These are phyloP conservation scores for Tanytarsus gracilentus DNA, from an alignment of 2,888 invertebrate species.

Conservation along the genomic window DNA sequence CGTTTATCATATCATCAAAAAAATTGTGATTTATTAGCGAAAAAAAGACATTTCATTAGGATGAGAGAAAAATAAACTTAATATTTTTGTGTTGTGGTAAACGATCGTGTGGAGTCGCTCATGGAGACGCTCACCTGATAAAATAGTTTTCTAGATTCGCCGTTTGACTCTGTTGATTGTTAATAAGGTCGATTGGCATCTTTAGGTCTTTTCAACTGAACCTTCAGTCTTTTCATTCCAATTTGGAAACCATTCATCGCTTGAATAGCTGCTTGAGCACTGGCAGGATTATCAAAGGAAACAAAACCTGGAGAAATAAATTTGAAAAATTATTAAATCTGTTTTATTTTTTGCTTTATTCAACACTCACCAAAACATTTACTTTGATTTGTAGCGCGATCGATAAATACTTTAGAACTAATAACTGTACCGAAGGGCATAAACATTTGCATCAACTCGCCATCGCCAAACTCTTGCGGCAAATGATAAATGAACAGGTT, in stretches of 20 bases:
- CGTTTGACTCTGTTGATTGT: conserved; percentile 42
- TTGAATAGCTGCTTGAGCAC: conserved; percentile 97
- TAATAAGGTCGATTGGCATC: conserved; percentile 97
- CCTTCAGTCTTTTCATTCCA: conserved; percentile 99
- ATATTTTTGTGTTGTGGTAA: conserved; percentile 22
- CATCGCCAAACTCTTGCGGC: conserved; percentile 99
- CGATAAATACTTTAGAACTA: conserved; percentile 99
- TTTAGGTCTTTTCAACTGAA: conserved; percentile 98
- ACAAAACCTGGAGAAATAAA: conserved; percentile 73
- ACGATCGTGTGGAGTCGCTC: conserved; percentile 9
- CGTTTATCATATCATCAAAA: neutral
- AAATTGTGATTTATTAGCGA: neutral
- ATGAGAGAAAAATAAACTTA: conserved; percentile 10
- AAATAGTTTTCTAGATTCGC: conserved; percentile 28
- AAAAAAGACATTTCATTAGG: neutral
- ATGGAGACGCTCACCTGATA: conserved; percentile 20
- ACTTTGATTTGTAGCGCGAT: conserved; percentile 99
- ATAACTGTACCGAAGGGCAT: conserved; percentile 98
- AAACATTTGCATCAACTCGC: conserved; percentile 99
- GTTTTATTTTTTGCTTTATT: conserved; percentile 32
- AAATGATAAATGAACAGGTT: conserved; percentile 99
- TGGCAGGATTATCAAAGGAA: conserved; percentile 97
- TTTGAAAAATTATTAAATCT: neutral
- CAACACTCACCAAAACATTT: conserved; percentile 92
- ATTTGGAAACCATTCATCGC: conserved; percentile 99